Evolutionary conservation across 1,140 invertebrate species (phyloP).

Genomic region (Pygmarrhopalites habei): DNA sequence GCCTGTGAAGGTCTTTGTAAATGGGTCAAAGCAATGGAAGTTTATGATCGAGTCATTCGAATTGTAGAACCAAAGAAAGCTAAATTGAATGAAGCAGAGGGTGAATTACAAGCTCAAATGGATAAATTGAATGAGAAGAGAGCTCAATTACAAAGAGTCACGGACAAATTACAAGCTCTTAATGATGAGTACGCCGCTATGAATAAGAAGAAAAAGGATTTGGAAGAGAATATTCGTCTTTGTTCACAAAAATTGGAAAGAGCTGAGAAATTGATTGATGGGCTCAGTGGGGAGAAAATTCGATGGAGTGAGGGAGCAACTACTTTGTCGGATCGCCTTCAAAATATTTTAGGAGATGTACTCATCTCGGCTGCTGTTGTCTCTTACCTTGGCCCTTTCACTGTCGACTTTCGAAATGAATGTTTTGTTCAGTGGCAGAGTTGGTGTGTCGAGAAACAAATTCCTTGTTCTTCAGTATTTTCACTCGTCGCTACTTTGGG

Average conservation of each 20-base stretch:
- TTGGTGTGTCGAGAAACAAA: slow-evolving; percentile 55
- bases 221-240: slow-evolving; percentile 87
- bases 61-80: slow-evolving; percentile 91
- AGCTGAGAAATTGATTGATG: slow-evolving; percentile 76
- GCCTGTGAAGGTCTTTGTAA: slow-evolving; percentile 88
- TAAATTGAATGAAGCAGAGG: slow-evolving; percentile 71
- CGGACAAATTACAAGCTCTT: slow-evolving; percentile 82
- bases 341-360: slow-evolving; percentile 84
- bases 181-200: slow-evolving; percentile 95
- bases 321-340: slow-evolving; percentile 61
- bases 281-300: slow-evolving; percentile 81
- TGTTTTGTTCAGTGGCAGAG: slow-evolving; percentile 60
- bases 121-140: slow-evolving; percentile 82
- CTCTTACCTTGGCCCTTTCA: slow-evolving; percentile 84
- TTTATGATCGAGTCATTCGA: slow-evolving; percentile 88
- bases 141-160: slow-evolving; percentile 69
- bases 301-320: slow-evolving; percentile 75
- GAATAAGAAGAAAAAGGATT: slow-evolving; percentile 89
- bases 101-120: slow-evolving; percentile 76
- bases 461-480: slow-evolving; percentile 72
- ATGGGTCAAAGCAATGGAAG: slow-evolving; percentile 91
- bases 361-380: slow-evolving; percentile 68
- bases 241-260: slow-evolving; percentile 86
- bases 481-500: slow-evolving; percentile 71
- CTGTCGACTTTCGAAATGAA: slow-evolving; percentile 59